Evolutionary conservation across 2,797 vertebrate species (phyloP).

Genomic region (Takifugu rubripes): DNA sequence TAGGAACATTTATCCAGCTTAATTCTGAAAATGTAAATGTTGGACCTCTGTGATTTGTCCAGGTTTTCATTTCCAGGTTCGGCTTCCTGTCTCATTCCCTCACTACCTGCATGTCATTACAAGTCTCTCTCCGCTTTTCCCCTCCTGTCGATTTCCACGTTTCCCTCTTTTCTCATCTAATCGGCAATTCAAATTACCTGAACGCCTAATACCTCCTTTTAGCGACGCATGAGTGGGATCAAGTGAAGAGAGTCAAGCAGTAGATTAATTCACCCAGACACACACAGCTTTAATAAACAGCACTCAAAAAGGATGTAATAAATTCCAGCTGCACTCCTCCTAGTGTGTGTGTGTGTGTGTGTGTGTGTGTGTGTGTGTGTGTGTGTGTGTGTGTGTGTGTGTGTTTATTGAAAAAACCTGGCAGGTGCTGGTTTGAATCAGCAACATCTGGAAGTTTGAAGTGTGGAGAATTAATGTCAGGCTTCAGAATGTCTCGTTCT

Average conservation of each 20-base stretch:
- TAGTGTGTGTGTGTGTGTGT: slow-evolving; percentile 27
- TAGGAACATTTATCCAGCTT: neutral
- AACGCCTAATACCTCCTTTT: slow-evolving; percentile 59
- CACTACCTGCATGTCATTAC: slow-evolving; percentile 25
- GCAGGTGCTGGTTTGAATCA: slow-evolving; percentile 60
- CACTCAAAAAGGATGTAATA: slow-evolving; percentile 37
- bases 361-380: slow-evolving; percentile 22
- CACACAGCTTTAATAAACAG: slow-evolving; percentile 44
- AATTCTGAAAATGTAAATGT: neutral
- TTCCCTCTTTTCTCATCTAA: slow-evolving; percentile 43
- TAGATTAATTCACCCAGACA: slow-evolving; percentile 52
- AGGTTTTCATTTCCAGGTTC: slow-evolving; percentile 7
- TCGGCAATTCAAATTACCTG: slow-evolving; percentile 61
- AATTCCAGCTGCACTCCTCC: slow-evolving; percentile 27
- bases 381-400: slow-evolving; percentile 8
- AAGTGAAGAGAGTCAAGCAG: slow-evolving; percentile 57
- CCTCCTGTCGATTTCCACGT: slow-evolving; percentile 16
- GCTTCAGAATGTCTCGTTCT: slow-evolving; percentile 24
- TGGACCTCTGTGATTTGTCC: slow-evolving; percentile 13
- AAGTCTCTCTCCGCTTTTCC: slow-evolving; percentile 21
- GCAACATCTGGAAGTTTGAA: slow-evolving; percentile 69
- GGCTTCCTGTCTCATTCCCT: slow-evolving; percentile 27
- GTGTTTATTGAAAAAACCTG: slow-evolving; percentile 42
- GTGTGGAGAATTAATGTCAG: slow-evolving; percentile 65
- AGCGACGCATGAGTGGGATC: slow-evolving; percentile 61